Evolutionary conservation across 1,140 invertebrate species (phyloP).

Genomic region (Hycleus phaleratus): DNA sequence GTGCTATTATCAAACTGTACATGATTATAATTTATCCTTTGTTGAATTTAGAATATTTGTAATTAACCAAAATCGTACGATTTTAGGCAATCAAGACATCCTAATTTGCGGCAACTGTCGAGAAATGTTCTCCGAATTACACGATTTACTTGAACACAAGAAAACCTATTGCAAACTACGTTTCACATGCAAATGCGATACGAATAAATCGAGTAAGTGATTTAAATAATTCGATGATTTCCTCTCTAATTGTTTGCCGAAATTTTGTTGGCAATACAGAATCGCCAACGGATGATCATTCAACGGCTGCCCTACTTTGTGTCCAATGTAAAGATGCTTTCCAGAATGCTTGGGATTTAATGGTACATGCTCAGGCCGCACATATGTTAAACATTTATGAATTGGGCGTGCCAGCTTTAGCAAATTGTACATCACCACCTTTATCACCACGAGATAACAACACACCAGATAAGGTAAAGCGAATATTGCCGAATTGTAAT

Average conservation of each 20-base stretch:
- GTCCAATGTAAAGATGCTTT: slow-evolving; percentile 73
- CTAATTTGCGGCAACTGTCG: slow-evolving; percentile 83
- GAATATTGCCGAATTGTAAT: neutral
- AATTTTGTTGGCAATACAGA: slow-evolving; percentile 17
- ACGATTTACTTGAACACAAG: slow-evolving; percentile 79
- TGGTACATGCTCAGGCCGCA: slow-evolving; percentile 71
- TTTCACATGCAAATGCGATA: slow-evolving; percentile 75
- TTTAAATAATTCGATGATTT: neutral
- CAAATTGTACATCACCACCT: slow-evolving; percentile 35
- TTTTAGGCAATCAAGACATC: slow-evolving; percentile 74
- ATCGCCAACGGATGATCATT: slow-evolving; percentile 33
- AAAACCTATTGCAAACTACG: slow-evolving; percentile 76
- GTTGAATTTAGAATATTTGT: neutral
- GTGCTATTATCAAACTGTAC: too few species aligned
- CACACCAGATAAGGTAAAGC: slow-evolving; percentile 36
- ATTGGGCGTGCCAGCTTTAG: slow-evolving; percentile 45
- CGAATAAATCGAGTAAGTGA: slow-evolving; percentile 39
- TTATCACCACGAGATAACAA: slow-evolving; percentile 32
- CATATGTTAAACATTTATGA: slow-evolving; percentile 79
- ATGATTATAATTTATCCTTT: neutral
- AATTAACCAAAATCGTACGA: neutral
- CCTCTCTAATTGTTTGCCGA: neutral
- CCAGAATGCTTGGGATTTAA: slow-evolving; percentile 67
- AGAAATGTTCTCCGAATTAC: slow-evolving; percentile 72
- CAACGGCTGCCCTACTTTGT: slow-evolving; percentile 50